phyloP scores from a whole-genome alignment of 2,113 vertebrate species.

The Ailurus styani region DNA sequence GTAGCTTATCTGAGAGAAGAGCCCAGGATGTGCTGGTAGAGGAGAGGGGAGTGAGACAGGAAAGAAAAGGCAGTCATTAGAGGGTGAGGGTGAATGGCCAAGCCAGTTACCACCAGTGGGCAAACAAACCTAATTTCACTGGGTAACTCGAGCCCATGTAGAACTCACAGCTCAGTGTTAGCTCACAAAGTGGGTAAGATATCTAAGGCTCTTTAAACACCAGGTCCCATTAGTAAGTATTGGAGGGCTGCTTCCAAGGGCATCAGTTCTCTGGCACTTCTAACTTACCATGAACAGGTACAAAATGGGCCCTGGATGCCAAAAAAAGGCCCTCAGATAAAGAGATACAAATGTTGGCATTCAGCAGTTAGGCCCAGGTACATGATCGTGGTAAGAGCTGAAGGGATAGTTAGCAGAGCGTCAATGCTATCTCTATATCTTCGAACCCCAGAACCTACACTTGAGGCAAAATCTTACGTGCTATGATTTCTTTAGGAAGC shows the following conservation, averaged over 20 bases:
- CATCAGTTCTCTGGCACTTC: not conserved
- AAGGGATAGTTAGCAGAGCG: not conserved
- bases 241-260: not conserved
- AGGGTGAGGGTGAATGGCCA: not conserved
- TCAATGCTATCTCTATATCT: not conserved
- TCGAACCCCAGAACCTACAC: not conserved
- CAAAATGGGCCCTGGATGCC: not conserved
- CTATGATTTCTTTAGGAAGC: not conserved
- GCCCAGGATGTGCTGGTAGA: not conserved
- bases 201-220: not conserved
- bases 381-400: not conserved
- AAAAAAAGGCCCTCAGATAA: not conserved
- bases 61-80: not conserved
- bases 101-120: not conserved
- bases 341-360: not conserved
- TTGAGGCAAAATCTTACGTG: not conserved
- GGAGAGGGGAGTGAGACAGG: not conserved
- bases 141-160: not conserved
- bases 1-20: not conserved
- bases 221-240: not conserved
- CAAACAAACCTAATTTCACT: not conserved
- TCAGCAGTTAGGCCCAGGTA: not conserved
- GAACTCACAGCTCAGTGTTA: not conserved
- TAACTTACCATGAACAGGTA: not conserved
- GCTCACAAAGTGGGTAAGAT: not conserved